phyloP scores from a whole-genome alignment of 2,113 vertebrate genomes.

The Tiliqua scincoides region DNA sequence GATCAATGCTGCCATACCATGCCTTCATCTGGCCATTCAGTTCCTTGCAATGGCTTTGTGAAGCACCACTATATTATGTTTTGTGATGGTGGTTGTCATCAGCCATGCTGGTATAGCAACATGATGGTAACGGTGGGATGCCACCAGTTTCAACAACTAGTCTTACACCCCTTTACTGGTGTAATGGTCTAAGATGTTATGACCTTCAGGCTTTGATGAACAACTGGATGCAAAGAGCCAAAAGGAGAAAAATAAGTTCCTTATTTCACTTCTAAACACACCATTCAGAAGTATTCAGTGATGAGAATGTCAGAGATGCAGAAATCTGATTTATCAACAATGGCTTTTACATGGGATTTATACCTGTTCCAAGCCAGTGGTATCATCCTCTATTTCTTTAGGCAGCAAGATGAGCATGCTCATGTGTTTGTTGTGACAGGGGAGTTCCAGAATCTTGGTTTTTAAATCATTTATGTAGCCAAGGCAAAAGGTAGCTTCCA shows the following conservation, averaged over 20 bases:
- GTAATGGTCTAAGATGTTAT: background rate
- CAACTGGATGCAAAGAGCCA: constrained; percentile 3
- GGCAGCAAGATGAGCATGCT: constrained; percentile 95
- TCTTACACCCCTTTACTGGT: background rate
- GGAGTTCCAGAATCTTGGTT: constrained; percentile 88
- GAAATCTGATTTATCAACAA: background rate
- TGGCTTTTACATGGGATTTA: background rate
- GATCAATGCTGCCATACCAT: background rate
- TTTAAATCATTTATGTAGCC: constrained; percentile 76
- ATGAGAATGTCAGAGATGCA: background rate
- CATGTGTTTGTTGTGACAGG: constrained; percentile 88
- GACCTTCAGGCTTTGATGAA: background rate
- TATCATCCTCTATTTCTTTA: constrained; percentile 79
- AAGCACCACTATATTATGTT: background rate
- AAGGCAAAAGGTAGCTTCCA: constrained; percentile 79
- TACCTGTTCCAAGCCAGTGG: constrained; percentile 90
- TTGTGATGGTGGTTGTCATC: background rate
- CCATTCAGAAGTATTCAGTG: background rate
- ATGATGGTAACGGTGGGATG: background rate
- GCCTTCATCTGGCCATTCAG: background rate
- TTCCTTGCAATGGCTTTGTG: background rate
- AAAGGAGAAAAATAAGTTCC: background rate
- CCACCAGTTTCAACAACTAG: background rate
- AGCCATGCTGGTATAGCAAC: background rate
- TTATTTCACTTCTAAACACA: constrained; percentile 10